These are phyloP conservation scores for Dolichotis patagonum DNA, from an alignment of 2,113 vertebrate species.

Conservation along the genomic window DNA sequence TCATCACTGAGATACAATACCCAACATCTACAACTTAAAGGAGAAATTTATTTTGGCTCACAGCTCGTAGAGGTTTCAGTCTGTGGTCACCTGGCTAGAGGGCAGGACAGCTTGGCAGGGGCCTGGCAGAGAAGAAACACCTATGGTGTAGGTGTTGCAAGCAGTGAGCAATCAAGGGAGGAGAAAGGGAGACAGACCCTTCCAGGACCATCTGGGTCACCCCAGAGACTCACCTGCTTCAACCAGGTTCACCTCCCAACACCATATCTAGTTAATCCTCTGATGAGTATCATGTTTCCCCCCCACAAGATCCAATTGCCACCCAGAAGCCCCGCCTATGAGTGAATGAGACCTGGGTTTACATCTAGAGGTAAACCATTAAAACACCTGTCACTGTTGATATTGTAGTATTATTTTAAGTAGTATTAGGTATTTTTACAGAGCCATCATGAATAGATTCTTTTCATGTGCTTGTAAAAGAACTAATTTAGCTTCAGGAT, in stretches of 20 bases:
- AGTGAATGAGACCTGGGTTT: neutral
- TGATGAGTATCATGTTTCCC: neutral
- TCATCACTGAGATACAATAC: neutral
- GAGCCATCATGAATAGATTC: neutral
- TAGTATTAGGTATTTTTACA: neutral
- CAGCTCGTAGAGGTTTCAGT: neutral
- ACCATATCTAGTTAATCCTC: neutral
- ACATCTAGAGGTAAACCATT: neutral
- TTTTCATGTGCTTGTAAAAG: neutral
- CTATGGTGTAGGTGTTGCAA: neutral
- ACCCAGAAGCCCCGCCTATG: neutral
- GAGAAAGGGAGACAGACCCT: neutral
- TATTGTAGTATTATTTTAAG: neutral
- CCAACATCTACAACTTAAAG: neutral
- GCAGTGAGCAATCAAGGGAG: too few relatives aligned
- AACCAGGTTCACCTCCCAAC: neutral
- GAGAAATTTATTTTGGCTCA: neutral
- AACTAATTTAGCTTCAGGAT: neutral
- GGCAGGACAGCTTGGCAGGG: neutral
- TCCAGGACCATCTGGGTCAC: too few relatives aligned
- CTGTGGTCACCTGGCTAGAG: neutral
- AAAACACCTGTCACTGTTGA: neutral
- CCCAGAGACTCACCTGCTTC: neutral
- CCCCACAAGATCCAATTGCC: neutral
- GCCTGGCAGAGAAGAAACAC: neutral